A percentile compares a stretch with the other conserved stretches of the same genome.
These are phyloP conservation scores for Symphodus melops DNA, from an alignment of 2,113 vertebrate genomes.

Conservation along the genomic window DNA sequence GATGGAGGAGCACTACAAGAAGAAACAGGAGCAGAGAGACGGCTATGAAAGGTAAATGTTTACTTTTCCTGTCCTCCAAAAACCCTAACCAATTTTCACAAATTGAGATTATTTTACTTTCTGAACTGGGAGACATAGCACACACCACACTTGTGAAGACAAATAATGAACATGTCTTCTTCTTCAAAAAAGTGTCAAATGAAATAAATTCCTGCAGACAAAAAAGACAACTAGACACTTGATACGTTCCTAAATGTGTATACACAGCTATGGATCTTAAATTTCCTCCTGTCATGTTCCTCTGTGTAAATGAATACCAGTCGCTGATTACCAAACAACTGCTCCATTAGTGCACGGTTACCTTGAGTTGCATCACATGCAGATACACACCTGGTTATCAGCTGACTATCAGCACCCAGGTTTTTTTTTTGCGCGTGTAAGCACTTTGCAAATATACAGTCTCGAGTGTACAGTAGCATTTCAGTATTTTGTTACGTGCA, in stretches of 20 bases:
- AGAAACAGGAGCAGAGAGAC: conserved; percentile 76
- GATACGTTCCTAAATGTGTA: background rate
- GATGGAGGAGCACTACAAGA: conserved; percentile 85
- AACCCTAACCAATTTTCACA: background rate
- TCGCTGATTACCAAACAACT: conserved; percentile 10
- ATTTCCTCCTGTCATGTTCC: conserved; percentile 24
- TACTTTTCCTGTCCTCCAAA: no score
- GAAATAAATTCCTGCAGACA: no score
- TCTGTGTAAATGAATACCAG: conserved; percentile 33
- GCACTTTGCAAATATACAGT: conserved; percentile 19
- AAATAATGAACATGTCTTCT: no score
- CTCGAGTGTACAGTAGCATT: background rate
- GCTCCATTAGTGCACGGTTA: conserved; percentile 34
- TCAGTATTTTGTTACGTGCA: conserved; percentile 15
- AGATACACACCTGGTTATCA: conserved; percentile 51
- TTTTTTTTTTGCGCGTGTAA: conserved; percentile 58
- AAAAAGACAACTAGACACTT: no score
- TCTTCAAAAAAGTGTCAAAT: no score
- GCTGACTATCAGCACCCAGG: conserved; percentile 34
- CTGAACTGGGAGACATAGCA: no score
- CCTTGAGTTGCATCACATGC: conserved; percentile 45
- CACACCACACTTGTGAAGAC: no score
- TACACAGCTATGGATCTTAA: background rate
- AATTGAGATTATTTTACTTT: background rate
- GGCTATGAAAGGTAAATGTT: conserved; percentile 65